Evolutionary conservation across 2,797 vertebrate genomes (phyloP).

Genomic region (Helicolenus hilgendorfi): DNA sequence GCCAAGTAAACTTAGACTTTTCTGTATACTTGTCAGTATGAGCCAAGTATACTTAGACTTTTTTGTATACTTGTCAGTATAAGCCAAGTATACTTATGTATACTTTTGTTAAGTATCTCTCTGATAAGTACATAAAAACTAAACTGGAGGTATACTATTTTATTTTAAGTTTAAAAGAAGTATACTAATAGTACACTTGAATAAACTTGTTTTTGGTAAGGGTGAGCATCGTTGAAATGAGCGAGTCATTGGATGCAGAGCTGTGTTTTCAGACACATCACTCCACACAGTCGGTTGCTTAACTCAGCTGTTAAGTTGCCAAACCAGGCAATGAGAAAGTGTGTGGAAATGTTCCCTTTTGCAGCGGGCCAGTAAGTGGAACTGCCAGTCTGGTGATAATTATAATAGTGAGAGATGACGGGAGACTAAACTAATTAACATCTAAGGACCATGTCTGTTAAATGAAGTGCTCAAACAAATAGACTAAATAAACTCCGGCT

Average conservation of each 20-base stretch:
- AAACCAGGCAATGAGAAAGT: conserved; percentile 30
- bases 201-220: too few species aligned
- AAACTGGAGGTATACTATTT: too few species aligned
- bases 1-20: too few species aligned
- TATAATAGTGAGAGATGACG: conserved; percentile 80
- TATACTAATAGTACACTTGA: too few species aligned
- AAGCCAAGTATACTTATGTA: too few species aligned
- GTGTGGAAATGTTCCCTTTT: conserved; percentile 48
- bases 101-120: too few species aligned
- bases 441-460: conserved; percentile 76
- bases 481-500: conserved; percentile 64
- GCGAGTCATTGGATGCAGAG: background rate
- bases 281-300: conserved; percentile 8
- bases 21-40: too few species aligned
- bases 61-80: too few species aligned
- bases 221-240: background rate
- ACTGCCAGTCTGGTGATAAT: conserved; percentile 84
- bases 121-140: too few species aligned
- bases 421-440: conserved; percentile 80
- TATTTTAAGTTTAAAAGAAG: too few species aligned
- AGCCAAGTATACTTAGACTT: too few species aligned
- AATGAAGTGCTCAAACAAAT: conserved; percentile 81
- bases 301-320: conserved; percentile 28
- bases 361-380: conserved; percentile 39
- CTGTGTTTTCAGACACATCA: conserved; percentile 8